Conservation (phyloP, 2,113 vertebrate genomes). For the Vicugna pacos region DNA sequence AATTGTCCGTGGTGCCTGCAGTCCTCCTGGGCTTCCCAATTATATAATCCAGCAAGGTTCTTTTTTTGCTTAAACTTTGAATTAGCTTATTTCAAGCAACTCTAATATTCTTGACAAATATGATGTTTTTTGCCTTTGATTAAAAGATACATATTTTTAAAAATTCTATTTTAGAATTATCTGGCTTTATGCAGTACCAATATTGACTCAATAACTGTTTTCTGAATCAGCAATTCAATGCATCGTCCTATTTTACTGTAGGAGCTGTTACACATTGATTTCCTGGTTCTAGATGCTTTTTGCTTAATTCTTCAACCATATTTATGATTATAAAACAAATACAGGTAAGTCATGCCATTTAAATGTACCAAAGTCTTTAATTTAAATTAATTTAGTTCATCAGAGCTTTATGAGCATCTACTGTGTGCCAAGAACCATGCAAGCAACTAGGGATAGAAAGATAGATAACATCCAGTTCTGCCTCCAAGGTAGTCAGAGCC, state of each 20-base stretch:
- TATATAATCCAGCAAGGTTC: not conserved
- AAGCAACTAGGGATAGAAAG: not conserved
- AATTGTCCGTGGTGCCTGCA: not conserved
- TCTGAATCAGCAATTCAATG: not conserved
- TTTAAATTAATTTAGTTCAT: conserved; percentile 19
- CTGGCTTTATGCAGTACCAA: not conserved
- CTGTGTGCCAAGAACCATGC: not conserved
- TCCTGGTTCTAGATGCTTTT: not conserved
- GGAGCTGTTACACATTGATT: not conserved
- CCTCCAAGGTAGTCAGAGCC: not conserved
- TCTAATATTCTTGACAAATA: not conserved
- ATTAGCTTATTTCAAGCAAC: not conserved
- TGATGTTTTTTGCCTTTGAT: not conserved
- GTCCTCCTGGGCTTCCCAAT: not conserved
- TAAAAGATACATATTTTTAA: not conserved
- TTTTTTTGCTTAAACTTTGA: not conserved
- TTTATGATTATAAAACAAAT: not conserved
- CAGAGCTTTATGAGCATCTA: not conserved
- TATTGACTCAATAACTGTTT: not conserved
- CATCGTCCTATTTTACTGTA: not conserved
- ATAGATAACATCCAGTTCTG: not conserved
- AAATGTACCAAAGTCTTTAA: not conserved
- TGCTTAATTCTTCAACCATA: not conserved
- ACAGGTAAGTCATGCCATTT: not conserved
- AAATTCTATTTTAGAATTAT: not conserved